phyloP scores from a whole-genome alignment of 2,113 vertebrate genomes.

The Pangasianodon hypophthalmus region DNA sequence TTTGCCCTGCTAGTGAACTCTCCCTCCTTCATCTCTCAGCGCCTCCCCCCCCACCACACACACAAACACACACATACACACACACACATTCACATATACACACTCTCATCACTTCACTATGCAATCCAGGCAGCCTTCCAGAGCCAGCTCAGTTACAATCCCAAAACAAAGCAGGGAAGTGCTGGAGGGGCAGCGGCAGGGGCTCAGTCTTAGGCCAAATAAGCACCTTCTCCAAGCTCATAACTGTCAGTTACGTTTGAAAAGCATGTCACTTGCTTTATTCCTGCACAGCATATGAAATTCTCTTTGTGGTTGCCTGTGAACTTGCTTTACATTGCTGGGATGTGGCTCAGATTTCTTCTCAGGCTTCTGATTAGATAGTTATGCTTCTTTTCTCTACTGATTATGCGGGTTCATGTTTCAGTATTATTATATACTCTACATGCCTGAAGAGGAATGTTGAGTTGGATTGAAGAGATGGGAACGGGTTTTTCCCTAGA shows the following conservation, averaged over 20 bases:
- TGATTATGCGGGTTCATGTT: slow-evolving; percentile 14
- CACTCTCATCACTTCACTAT: slow-evolving; percentile 52
- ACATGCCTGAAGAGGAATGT: slow-evolving; percentile 23
- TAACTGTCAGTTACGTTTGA: slow-evolving; percentile 52
- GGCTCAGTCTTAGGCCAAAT: slow-evolving; percentile 52
- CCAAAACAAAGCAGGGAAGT: slow-evolving; percentile 67
- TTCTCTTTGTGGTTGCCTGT: slow-evolving; percentile 34
- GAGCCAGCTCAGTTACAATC: slow-evolving; percentile 80
- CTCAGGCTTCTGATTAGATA: slow-evolving; percentile 17
- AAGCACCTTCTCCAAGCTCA: slow-evolving; percentile 41
- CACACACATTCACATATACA: slow-evolving; percentile 57
- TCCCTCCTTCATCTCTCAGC: slow-evolving; percentile 55
- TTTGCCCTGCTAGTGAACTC: slow-evolving; percentile 86
- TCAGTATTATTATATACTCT: slow-evolving; percentile 12
- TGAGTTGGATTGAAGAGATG: not conserved
- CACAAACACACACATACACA: slow-evolving; percentile 35
- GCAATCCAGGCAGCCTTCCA: slow-evolving; percentile 60
- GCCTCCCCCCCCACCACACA: not conserved
- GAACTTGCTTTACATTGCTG: slow-evolving; percentile 6
- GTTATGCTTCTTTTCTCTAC: not conserved
- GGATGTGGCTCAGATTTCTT: slow-evolving; percentile 24
- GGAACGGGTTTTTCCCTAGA: slow-evolving; percentile 1
- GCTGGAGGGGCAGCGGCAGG: slow-evolving; percentile 50
- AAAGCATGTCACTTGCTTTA: slow-evolving; percentile 44
- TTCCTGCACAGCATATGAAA: slow-evolving; percentile 41